These are phyloP conservation scores for Ranitomeya variabilis DNA, from an alignment of 2,113 vertebrate species.

Conservation along the genomic window DNA sequence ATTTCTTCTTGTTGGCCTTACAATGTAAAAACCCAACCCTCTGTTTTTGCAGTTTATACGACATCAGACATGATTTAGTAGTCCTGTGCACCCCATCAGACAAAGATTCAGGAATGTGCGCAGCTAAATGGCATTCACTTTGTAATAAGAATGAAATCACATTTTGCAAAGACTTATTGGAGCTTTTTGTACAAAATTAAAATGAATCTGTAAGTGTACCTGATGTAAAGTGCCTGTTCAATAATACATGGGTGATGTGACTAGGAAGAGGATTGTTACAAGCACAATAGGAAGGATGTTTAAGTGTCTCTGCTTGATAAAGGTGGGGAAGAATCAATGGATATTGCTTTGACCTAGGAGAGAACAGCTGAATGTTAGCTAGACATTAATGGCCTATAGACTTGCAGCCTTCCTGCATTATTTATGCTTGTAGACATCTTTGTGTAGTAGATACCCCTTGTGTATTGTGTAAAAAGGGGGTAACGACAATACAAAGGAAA, in stretches of 20 bases:
- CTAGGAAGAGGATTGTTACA: conserved; percentile 33
- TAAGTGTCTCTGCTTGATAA: conserved; percentile 39
- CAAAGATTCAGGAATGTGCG: neutral
- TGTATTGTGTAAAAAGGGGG: neutral
- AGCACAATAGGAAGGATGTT: conserved; percentile 39
- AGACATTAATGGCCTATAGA: conserved; percentile 58
- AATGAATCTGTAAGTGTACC: conserved; percentile 22
- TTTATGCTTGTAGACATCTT: conserved; percentile 64
- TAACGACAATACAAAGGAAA: neutral
- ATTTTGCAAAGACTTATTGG: neutral
- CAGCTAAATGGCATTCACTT: neutral
- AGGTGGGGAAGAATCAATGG: conserved; percentile 59
- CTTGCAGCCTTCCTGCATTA: conserved; percentile 61
- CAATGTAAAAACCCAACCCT: neutral
- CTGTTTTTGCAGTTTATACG: neutral
- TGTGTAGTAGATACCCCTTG: conserved; percentile 52
- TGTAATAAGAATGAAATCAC: conserved; percentile 16
- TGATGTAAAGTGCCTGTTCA: conserved; percentile 48
- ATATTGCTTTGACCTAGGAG: conserved; percentile 49
- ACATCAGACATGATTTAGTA: neutral
- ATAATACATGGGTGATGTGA: conserved; percentile 42
- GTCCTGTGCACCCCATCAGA: neutral
- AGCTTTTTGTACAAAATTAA: conserved; percentile 10
- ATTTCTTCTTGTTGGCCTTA: neutral
- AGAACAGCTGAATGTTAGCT: conserved; percentile 56